Base-by-base conservation (phyloP, 92 coral and sea anemone genomes). In the Pocillopora meandrina region DNA sequence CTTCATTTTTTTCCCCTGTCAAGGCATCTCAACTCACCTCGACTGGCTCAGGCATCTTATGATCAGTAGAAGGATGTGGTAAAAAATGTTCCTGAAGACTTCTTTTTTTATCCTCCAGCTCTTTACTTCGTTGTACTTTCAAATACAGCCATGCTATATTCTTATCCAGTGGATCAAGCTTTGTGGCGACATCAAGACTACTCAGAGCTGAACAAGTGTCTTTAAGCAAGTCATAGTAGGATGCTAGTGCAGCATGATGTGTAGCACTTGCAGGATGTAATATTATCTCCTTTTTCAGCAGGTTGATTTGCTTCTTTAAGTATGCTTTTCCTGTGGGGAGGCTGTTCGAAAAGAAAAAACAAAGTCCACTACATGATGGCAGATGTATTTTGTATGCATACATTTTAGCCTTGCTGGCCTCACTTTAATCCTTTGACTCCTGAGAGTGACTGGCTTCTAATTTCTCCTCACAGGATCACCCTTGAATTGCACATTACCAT, bases 111-210 rank as follows among this genome's bases (percentile, higher is more conserved):
- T 91, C 85, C 58, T 91, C 84, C 14, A 91, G 83, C 13, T 64
- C 65, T 82, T 88, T 91, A 31, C 80, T 82, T 67, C 78, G 64
- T 23, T 72, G 31, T 34, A 91, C 88, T 78, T 91, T 91, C 31
- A 90, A 88, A 77, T 88, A 83, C 1, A 91, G 82, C 94, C 91
- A 91, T 2, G 73, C 67, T n/a, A 85, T 82, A 64, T 88, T 88
- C 73, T 82, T 91, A 61, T 88, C 87, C 17, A 33, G 52, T n/a
- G 94, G 86, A 78, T 89, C 90, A 63, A 91, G 85, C 81, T 81
- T 78, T 16, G 79, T 20, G 7, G 94, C 94, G 64, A 76, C 85
- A 21, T 85, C 71, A 11, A 91, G 84, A 78, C 35, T 58, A 10
- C 77, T 69, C 35, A 80, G 70, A 19, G 94, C 94, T 64, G 87